Evolutionary conservation across 2,888 invertebrate genomes (phyloP), one percentile per base, ranked within the genome.

Genomic region (Eupeodes latifasciatus): DNA sequence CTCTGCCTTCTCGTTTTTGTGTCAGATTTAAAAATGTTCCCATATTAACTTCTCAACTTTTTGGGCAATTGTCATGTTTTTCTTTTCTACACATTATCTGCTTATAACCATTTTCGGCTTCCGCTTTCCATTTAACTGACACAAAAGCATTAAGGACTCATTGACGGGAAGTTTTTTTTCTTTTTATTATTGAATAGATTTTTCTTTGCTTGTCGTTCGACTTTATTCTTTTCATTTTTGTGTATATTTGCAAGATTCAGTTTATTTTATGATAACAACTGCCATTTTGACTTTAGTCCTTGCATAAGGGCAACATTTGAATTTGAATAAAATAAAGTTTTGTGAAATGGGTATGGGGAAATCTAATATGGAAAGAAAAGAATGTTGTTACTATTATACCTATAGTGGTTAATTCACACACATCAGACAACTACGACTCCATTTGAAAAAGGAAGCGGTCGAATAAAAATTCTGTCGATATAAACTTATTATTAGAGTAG

Each of bases 31-130:
- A 40, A 44, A 66, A 10, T 72, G 19, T 51, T 61, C 14, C 66
- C 61, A 36, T 67, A 47, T 67, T 62, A 49, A 78, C 47, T 62
- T 72, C 71, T 64, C 62, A 61, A 62, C 62, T 64, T 40, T 40
- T 40, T 71, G 74, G 79, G 34, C 79, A 79, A 86, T 80, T 80
- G 77, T 85, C 77, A 72, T 81, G 72, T 72, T 83, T 83, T 80
- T 87, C 71, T 80, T 83, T 82, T 71, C 44, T 71, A 76, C 83
- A 64, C 79, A 86, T 86, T 83, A 86, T 83, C 83, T 86, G 83
- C 86, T 86, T 86, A 83, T 71, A 80, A 69, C 83, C 76, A 83
- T 83, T 86, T 75, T 86, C 79, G 86, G 83, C 83, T 76, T 83
- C 83, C 79, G 75, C 75, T 80, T 86, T 86, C 83, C 71, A 83